These are phyloP conservation scores for Caranx ignobilis DNA, from an alignment of 2,113 vertebrate species.

Conservation along the genomic window DNA sequence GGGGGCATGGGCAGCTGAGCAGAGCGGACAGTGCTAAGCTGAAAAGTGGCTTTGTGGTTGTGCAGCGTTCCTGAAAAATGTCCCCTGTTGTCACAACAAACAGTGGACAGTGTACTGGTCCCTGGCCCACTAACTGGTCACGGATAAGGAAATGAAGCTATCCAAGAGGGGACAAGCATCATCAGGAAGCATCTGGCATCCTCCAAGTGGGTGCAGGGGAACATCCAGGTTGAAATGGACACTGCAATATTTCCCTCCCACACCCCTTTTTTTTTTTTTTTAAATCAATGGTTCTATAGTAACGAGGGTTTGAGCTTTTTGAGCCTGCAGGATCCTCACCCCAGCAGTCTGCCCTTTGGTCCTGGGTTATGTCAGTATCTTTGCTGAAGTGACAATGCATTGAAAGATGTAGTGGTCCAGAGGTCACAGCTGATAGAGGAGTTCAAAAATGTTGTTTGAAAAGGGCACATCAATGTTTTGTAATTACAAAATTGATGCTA, in stretches of 20 bases:
- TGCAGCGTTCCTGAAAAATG: slow-evolving; percentile 52
- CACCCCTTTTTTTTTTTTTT: background rate
- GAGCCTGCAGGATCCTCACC: background rate
- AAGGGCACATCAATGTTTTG: background rate
- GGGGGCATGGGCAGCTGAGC: slow-evolving; percentile 36
- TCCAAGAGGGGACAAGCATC: slow-evolving; percentile 31
- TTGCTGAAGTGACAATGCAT: slow-evolving; percentile 53
- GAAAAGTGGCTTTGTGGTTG: slow-evolving; percentile 49
- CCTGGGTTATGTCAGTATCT: slow-evolving; percentile 53
- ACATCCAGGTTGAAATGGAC: slow-evolving; percentile 46
- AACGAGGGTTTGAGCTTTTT: slow-evolving; percentile 9
- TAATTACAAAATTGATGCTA: background rate
- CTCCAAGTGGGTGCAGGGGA: slow-evolving; percentile 43
- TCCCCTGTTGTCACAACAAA: slow-evolving; percentile 70
- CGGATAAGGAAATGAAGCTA: slow-evolving; percentile 41
- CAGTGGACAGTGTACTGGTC: slow-evolving; percentile 43
- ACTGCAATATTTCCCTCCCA: background rate
- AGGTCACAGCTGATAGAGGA: slow-evolving; percentile 63
- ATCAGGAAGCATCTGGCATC: slow-evolving; percentile 76
- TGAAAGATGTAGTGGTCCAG: slow-evolving; percentile 67
- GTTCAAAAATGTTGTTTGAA: background rate
- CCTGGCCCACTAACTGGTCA: slow-evolving; percentile 25
- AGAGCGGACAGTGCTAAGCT: slow-evolving; percentile 42
- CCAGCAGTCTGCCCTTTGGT: slow-evolving; percentile 52
- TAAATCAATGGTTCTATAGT: slow-evolving; percentile 3